phyloP scores from a whole-genome alignment of 2,113 vertebrate species.

The Nothobranchius kuhntae region DNA sequence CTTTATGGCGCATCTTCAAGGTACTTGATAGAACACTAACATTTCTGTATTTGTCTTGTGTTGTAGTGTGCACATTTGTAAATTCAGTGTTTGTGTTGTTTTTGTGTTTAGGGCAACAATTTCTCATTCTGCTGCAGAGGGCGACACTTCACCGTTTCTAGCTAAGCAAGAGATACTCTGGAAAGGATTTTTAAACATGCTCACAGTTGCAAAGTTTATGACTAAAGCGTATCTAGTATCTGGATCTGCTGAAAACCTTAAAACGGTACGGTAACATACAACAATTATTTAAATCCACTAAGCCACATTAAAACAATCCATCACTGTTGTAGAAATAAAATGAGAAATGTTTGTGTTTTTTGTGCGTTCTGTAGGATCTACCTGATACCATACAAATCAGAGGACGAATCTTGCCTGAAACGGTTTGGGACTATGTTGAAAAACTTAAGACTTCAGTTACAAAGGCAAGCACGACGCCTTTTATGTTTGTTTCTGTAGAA shows the following conservation, averaged over 20 bases:
- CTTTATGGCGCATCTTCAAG: slow-evolving; percentile 79
- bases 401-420: slow-evolving; percentile 92
- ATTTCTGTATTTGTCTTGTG: background rate
- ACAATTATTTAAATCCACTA: background rate
- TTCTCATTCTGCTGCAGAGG: slow-evolving; percentile 79
- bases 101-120: slow-evolving; percentile 66
- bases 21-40: slow-evolving; percentile 63
- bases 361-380: slow-evolving; percentile 85
- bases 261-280: slow-evolving; percentile 80
- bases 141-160: slow-evolving; percentile 86
- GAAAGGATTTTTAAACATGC: slow-evolving; percentile 99
- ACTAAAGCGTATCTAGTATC: slow-evolving; percentile 95
- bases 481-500: background rate
- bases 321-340: slow-evolving; percentile 1
- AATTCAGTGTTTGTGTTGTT: slow-evolving; percentile 2
- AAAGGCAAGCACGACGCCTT: slow-evolving; percentile 81
- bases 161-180: slow-evolving; percentile 89
- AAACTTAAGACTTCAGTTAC: slow-evolving; percentile 93
- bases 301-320: background rate
- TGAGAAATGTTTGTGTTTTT: background rate
- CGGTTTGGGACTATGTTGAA: slow-evolving; percentile 97
- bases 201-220: slow-evolving; percentile 95
- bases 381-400: slow-evolving; percentile 96
- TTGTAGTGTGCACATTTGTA: slow-evolving; percentile 1
- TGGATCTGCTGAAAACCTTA: slow-evolving; percentile 88